Conservation (phyloP, 1,140 invertebrate genomes). For the Musca domestica region DNA sequence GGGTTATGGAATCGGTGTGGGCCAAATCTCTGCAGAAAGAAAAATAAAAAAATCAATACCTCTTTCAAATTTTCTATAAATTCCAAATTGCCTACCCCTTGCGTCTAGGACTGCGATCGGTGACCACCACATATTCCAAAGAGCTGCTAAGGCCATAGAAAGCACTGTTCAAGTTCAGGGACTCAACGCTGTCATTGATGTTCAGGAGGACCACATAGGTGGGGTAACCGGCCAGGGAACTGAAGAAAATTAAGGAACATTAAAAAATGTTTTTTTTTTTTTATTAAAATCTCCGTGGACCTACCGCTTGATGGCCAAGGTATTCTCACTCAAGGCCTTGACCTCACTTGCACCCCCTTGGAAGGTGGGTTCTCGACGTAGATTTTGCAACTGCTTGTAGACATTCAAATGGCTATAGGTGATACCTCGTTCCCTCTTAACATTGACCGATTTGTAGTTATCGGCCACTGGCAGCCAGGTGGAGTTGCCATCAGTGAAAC, state of each 20-base stretch:
- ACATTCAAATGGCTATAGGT: constrained; percentile 46
- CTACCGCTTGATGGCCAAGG: constrained; percentile 57
- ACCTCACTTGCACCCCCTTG: constrained; percentile 51
- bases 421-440: constrained; percentile 53
- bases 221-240: constrained; percentile 34
- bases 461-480: constrained; percentile 69
- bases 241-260: constrained; percentile 1
- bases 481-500: constrained; percentile 61
- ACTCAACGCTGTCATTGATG: constrained; percentile 41
- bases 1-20: constrained; percentile 36
- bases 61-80: no score
- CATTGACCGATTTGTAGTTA: constrained; percentile 58
- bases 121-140: constrained; percentile 42
- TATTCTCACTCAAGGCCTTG: constrained; percentile 46
- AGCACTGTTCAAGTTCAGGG: constrained; percentile 37
- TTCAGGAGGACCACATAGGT: constrained; percentile 44
- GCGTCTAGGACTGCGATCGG: constrained; percentile 40
- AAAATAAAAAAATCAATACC: background rate
- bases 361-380: constrained; percentile 45
- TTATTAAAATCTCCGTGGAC: background rate
- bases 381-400: constrained; percentile 44
- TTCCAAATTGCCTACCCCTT: constrained; percentile 36
- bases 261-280: background rate
- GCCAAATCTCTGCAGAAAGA: constrained; percentile 35
- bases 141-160: constrained; percentile 34